Percentiles rank a stretch among this genome's conserved stretches.
These are phyloP conservation scores for Paramacrobiotus metropolitanus DNA, from an alignment of 1,140 invertebrate species.

Conservation along the genomic window DNA sequence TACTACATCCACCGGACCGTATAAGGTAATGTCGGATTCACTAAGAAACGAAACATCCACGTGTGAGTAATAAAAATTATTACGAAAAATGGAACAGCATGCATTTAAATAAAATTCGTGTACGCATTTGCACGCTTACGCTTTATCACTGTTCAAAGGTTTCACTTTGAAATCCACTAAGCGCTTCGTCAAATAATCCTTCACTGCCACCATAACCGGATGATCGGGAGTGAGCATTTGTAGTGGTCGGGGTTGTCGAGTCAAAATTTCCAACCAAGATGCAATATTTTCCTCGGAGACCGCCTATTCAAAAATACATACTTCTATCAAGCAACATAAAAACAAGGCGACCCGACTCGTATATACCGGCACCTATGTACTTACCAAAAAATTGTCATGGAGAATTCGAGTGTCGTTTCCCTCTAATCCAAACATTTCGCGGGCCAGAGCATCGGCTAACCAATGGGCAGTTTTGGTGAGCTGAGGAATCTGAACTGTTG, in stretches of 20 bases:
- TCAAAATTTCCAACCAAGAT: background rate
- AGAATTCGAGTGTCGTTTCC: background rate
- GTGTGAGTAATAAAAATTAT: background rate
- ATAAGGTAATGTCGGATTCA: background rate
- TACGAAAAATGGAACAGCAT: too few species aligned
- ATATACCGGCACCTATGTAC: background rate
- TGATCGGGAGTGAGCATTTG: background rate
- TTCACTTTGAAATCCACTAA: background rate
- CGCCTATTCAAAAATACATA: background rate
- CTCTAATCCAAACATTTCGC: background rate
- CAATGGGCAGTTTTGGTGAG: background rate
- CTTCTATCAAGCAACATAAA: background rate
- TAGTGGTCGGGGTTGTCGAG: background rate
- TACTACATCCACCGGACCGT: background rate
- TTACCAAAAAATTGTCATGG: background rate
- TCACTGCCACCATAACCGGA: background rate
- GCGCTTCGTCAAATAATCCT: background rate
- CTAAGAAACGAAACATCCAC: background rate
- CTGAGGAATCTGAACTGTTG: background rate
- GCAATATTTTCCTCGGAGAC: background rate
- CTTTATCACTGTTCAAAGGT: background rate
- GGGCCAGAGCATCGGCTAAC: background rate
- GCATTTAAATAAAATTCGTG: background rate
- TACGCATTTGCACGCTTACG: background rate
- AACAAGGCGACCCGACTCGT: background rate